These are phyloP conservation scores for Takifugu flavidus DNA, from an alignment of 2,113 vertebrate species.

Conservation along the genomic window DNA sequence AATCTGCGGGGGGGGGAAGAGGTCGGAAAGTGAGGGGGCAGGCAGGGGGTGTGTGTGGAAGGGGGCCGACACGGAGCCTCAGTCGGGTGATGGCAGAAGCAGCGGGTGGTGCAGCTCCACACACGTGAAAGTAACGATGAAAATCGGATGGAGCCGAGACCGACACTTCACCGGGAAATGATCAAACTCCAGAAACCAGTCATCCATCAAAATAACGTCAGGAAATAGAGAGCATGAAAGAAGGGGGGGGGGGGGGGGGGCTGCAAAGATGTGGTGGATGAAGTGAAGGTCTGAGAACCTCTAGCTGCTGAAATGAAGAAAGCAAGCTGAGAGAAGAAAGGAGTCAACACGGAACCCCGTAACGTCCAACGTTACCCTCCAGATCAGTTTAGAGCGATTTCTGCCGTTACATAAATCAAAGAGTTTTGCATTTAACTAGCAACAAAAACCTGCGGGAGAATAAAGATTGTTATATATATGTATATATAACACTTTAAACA, in stretches of 20 bases:
- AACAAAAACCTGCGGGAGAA: too few relatives aligned
- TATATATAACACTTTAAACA: conserved; percentile 2
- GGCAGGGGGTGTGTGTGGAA: conserved; percentile 48
- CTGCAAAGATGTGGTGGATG: conserved; percentile 16
- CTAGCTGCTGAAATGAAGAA: conserved; percentile 44
- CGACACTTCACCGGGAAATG: not conserved
- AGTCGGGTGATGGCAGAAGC: conserved; percentile 60
- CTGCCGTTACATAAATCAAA: not conserved
- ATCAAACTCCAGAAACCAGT: conserved; percentile 1
- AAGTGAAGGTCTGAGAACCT: conserved; percentile 25
- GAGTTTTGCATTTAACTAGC: too few relatives aligned
- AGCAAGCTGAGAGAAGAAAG: conserved; percentile 55
- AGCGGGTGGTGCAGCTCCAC: conserved; percentile 62
- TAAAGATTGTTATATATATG: too few relatives aligned
- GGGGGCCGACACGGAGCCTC: conserved; percentile 36
- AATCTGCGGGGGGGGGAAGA: conserved; percentile 46
- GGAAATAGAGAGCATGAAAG: not conserved
- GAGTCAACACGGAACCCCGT: conserved; percentile 31
- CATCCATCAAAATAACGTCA: conserved; percentile 2
- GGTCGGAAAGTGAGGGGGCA: conserved; percentile 30
- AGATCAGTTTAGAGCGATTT: not conserved
- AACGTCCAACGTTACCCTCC: too few relatives aligned
- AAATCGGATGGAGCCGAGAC: conserved; percentile 3
- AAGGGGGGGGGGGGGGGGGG: conserved; percentile 5
- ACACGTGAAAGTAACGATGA: conserved; percentile 40